These are phyloP conservation scores for Balearica regulorum DNA, from an alignment of 2,797 vertebrate genomes.

Conservation along the genomic window DNA sequence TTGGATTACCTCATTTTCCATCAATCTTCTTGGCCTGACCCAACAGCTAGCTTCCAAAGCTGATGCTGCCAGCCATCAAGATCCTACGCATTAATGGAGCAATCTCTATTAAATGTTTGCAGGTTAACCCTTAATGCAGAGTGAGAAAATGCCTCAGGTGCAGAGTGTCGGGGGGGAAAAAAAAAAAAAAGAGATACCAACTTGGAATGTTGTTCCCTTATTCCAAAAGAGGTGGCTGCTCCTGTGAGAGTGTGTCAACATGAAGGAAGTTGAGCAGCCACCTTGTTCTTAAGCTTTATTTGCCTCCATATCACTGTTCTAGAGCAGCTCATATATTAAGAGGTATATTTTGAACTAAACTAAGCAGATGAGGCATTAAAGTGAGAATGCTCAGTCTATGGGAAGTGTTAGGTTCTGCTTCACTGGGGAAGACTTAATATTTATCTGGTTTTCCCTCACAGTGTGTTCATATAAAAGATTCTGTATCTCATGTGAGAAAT, in stretches of 20 bases:
- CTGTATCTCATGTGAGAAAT: accelerated
- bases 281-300: background rate
- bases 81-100: background rate
- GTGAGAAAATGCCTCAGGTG: background rate
- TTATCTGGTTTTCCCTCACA: background rate
- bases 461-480: background rate
- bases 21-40: background rate
- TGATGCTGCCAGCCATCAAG: background rate
- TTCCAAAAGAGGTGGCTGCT: background rate
- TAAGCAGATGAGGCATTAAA: background rate
- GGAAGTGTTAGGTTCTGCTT: background rate
- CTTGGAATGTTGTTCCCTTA: background rate
- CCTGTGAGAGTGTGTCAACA: background rate
- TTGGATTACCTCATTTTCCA: background rate
- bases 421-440: background rate
- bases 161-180: too few relatives aligned
- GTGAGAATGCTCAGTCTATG: background rate
- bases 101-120: background rate
- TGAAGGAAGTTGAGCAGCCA: background rate
- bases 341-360: background rate
- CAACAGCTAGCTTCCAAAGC: background rate
- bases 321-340: background rate
- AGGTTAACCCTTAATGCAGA: background rate
- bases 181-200: too few relatives aligned
- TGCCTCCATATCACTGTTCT: background rate